Evolutionary conservation across 2,797 vertebrate genomes (phyloP).

Genomic region (Pipistrellus kuhlii): DNA sequence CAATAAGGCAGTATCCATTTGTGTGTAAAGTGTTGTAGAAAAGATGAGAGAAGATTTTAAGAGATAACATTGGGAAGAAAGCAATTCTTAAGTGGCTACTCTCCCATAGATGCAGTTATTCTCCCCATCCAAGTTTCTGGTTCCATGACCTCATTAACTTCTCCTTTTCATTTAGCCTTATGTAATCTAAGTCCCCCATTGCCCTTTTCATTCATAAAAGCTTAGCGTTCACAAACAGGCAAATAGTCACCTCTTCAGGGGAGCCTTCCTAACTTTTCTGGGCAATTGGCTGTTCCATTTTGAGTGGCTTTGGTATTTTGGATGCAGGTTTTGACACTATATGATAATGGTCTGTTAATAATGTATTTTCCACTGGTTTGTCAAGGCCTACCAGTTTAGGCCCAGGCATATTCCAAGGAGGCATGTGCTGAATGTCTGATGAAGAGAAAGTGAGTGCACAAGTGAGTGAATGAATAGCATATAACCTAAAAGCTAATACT

Average conservation of each 20-base stretch:
- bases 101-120: neutral
- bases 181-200: neutral
- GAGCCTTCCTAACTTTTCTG: neutral
- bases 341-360: neutral
- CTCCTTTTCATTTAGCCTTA: neutral
- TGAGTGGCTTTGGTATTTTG: neutral
- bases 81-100: neutral
- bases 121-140: neutral
- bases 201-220: neutral
- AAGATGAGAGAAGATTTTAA: neutral
- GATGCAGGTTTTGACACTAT: neutral
- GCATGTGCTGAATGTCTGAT: neutral
- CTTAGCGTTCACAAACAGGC: neutral
- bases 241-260: neutral
- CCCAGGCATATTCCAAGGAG: neutral
- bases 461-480: neutral
- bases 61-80: neutral
- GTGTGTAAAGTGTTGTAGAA: neutral
- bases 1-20: neutral
- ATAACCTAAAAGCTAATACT: neutral
- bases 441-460: neutral
- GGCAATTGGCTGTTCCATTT: neutral
- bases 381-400: no score
- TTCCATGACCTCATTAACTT: neutral
- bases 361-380: no score